Base-by-base conservation (phyloP, 2,888 invertebrate species). In the Micoletzkya japonica region DNA sequence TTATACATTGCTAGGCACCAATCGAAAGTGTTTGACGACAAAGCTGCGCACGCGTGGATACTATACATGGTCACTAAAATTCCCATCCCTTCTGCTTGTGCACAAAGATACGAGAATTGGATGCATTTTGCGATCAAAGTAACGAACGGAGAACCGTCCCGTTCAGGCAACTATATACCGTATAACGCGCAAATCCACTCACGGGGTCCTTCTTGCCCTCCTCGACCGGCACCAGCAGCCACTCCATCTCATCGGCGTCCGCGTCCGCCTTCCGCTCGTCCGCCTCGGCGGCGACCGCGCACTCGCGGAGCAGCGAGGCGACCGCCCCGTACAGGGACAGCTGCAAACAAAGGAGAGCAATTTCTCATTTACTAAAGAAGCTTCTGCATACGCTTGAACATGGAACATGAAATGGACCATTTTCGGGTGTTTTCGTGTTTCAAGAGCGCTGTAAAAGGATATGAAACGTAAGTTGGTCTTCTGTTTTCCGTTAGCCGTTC, bases 301-400 rank as follows among this genome's bases (percentile, higher is more conserved):
- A 63, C 1, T 72, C 73, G n/a, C 74, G 44, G 39, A 78, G 60
- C 59, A 74, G 73, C 54, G 68, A 64, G 20, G 74, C 69, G 36
- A 73, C 69, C 20, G 74, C 73, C 28, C 74, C 73, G 73, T 76
- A 77, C 17, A 76, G 68, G 14, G 70, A 70, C 2, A 78, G 44
- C 77, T 77, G 71, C 17, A 72, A 70, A 20, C 24, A 1, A n/a
- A 30, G 28, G 54, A 17, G 54, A 26, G 28, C 10, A 14, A n/a
- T 20, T 50, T 50, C 4, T 50, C 24, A 4, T 50, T n/a, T 20
- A 50, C 39, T 10, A 39, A 39, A 10, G 17, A 39, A 39, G 17
- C 39, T 10, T 39, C 7, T 39, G 7, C 39, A 7, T 39, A 10
- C 39, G 10, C 10, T 39, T 7, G 17, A 39, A 17, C 17, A 39